Conservation (phyloP, 2,888 invertebrate genomes). For the Parelbella ahira region DNA sequence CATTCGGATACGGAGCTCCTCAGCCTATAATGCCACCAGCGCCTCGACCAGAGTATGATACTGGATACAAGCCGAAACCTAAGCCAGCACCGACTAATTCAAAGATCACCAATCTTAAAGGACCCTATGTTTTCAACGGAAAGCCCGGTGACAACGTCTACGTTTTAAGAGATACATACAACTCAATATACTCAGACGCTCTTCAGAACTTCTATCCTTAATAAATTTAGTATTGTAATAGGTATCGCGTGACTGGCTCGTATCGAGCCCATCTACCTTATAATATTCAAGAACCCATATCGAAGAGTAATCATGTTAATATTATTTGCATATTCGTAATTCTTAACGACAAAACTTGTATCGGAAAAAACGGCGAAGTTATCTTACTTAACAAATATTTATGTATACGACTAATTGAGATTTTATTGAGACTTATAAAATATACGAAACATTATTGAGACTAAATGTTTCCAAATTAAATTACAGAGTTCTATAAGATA, state of each 20-base stretch:
- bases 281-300: conserved; percentile 7
- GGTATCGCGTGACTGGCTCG: conserved; percentile 54
- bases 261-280: conserved; percentile 60
- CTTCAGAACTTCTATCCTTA: conserved; percentile 86
- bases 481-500: no score
- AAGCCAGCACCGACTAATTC: conserved; percentile 81
- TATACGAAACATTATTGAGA: no score
- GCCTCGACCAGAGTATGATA: conserved; percentile 55
- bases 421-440: no score
- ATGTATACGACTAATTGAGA: background rate
- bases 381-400: background rate
- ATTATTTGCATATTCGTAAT: conserved; percentile 5
- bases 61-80: conserved; percentile 64
- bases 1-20: conserved; percentile 59
- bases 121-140: conserved; percentile 89
- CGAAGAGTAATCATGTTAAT: conserved; percentile 4
- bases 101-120: conserved; percentile 85
- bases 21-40: conserved; percentile 55
- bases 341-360: conserved; percentile 1
- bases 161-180: conserved; percentile 84
- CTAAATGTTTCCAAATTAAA: no score
- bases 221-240: conserved; percentile 33
- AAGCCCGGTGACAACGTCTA: conserved; percentile 84
- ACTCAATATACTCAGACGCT: conserved; percentile 84
- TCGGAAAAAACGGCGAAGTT: conserved; percentile 8